Evolutionary conservation across 2,113 vertebrate species (phyloP).

Genomic region (Poicephalus gulielmi): DNA sequence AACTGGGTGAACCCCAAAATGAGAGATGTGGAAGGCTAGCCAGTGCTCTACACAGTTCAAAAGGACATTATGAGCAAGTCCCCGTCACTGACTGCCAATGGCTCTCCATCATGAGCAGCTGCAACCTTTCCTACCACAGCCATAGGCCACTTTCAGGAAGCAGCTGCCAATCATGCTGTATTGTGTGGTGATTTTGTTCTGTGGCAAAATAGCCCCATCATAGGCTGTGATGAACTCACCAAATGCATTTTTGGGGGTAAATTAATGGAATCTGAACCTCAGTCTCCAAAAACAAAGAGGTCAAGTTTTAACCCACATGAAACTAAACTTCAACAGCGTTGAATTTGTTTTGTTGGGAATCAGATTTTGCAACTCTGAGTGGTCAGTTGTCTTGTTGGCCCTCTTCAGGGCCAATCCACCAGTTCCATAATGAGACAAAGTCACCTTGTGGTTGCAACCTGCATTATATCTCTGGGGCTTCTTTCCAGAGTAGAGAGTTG

Average conservation of each 20-base stretch:
- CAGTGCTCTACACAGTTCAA: not conserved
- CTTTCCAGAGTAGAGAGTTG: not conserved
- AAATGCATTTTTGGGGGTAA: not conserved
- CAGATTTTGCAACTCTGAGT: accelerated
- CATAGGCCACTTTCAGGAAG: not conserved
- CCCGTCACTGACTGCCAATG: not conserved
- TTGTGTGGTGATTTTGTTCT: not conserved
- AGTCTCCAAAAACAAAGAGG: not conserved
- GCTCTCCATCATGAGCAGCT: constrained; percentile 22
- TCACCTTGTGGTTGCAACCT: not conserved
- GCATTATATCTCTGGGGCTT: not conserved
- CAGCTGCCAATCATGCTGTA: constrained; percentile 25
- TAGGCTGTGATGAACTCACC: not conserved
- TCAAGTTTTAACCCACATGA: not conserved
- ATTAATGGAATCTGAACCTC: not conserved
- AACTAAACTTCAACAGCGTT: not conserved
- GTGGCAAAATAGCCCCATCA: not conserved
- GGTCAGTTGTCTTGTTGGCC: not conserved
- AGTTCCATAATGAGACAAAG: not conserved
- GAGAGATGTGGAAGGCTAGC: not conserved
- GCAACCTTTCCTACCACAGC: not conserved
- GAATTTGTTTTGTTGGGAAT: not conserved
- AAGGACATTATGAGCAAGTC: not conserved
- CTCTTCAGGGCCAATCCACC: not conserved
- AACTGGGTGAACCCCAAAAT: not conserved